Evolutionary conservation across 2,797 vertebrate genomes (phyloP), one percentile per base, ranked within the genome.

Genomic region (Melanotaenia trifasciata): DNA sequence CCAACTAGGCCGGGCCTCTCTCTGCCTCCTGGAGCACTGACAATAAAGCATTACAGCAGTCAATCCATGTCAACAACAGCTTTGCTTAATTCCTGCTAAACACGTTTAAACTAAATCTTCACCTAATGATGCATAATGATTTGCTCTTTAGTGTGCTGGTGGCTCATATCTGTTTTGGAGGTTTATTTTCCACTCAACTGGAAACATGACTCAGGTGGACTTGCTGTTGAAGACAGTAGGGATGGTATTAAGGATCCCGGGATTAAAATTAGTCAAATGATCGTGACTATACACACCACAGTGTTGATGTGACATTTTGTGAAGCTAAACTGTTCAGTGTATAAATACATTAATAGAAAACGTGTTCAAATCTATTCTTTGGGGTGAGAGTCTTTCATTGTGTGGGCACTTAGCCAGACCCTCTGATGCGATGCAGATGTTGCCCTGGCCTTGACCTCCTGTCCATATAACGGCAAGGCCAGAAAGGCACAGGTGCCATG

Each of bases 81-180:
- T 95, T 96, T 95, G 94, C 94, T 94, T 96, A 96, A 96, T 95
- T 94, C 94, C 94, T 91, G 92, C 94, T 96, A 94, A 95, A 95
- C 94, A 94, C 94, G 85, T 95, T 95, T 93, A 95, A 95, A 94
- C 94, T 94, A 95, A 96, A 95, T 95, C 95, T 96, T 95, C 92
- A 93, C 94, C 94, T 96, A 95, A 96, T 96, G 94, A 95, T 95
- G 94, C 93, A 93, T 93, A 94, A 95, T 94, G 94, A 96, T 95
- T 93, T 92, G 92, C 92, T 95, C 93, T 94, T 94, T 91, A 92
- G 89, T 88, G 90, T 90, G 93, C 92, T 85, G 84, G 85, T 89
- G 87, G 94, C 91, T 93, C 72, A 75, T 89, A 92, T 94, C 90
- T 89, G 91, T 94, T 93, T 91, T 58, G 43, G 64, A 54, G 82